Evolutionary conservation across 1,140 invertebrate species (phyloP).

Genomic region (Ostrea denselamellosa): DNA sequence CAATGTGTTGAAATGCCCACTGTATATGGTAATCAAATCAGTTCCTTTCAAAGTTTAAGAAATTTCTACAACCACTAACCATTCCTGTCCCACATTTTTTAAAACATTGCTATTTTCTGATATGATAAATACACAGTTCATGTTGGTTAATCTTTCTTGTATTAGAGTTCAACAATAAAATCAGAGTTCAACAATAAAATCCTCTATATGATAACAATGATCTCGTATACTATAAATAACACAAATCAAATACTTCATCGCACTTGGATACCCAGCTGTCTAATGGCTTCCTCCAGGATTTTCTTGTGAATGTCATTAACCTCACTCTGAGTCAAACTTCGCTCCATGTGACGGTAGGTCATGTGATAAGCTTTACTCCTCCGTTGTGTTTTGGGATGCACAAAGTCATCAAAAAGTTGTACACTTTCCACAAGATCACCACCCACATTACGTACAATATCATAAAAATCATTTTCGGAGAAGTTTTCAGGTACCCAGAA

Average conservation of each 20-base stretch:
- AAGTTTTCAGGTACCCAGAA: slow-evolving; percentile 94
- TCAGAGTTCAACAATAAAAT: too few species aligned
- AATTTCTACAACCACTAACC: too few species aligned
- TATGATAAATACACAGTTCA: too few species aligned
- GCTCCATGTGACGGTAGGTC: slow-evolving; percentile 95
- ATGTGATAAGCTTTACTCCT: slow-evolving; percentile 95
- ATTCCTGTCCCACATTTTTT: too few species aligned
- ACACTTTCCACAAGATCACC: slow-evolving; percentile 94
- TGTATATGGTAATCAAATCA: too few species aligned
- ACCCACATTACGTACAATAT: slow-evolving; percentile 91
- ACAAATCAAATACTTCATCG: slow-evolving; percentile 61
- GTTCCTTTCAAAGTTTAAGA: too few species aligned
- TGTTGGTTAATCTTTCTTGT: too few species aligned
- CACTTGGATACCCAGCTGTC: slow-evolving; percentile 84
- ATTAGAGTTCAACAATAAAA: too few species aligned
- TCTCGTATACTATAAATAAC: too few species aligned
- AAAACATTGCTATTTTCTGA: too few species aligned
- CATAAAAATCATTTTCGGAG: slow-evolving; percentile 94
- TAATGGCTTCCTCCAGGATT: slow-evolving; percentile 84
- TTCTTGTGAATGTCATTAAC: slow-evolving; percentile 91
- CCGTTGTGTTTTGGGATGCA: slow-evolving; percentile 90
- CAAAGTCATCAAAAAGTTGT: slow-evolving; percentile 91
- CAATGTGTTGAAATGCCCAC: too few species aligned
- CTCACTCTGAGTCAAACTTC: slow-evolving; percentile 91
- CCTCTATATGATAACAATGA: too few species aligned